phyloP scores from a whole-genome alignment of 2,797 vertebrate species.

The Betta splendens region DNA sequence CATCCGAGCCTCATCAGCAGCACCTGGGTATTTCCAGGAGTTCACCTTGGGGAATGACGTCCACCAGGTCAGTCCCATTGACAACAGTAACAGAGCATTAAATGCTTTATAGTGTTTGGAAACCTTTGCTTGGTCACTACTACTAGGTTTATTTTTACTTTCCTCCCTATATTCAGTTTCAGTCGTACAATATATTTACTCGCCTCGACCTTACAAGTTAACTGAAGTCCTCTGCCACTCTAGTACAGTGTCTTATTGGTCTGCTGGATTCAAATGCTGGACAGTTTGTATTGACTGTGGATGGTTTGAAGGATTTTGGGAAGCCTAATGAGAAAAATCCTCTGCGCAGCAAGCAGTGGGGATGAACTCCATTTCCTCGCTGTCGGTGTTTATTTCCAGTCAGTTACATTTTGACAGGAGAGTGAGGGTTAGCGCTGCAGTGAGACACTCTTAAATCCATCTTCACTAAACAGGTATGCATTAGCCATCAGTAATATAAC shows the following conservation, averaged over 20 bases:
- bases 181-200: constrained; percentile 16
- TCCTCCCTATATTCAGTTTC: constrained; percentile 7
- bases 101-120: background rate
- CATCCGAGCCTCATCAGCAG: constrained; percentile 91
- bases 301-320: constrained; percentile 46
- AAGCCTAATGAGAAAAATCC: constrained; percentile 53
- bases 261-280: constrained; percentile 34
- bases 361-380: constrained; percentile 42
- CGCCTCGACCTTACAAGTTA: constrained; percentile 7
- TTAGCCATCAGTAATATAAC: constrained; percentile 62
- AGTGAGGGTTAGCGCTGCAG: constrained; percentile 35
- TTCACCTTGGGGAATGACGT: constrained; percentile 89
- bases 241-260: constrained; percentile 26
- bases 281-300: constrained; percentile 11
- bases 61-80: constrained; percentile 85
- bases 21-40: constrained; percentile 94
- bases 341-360: constrained; percentile 14
- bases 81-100: background rate
- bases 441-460: constrained; percentile 62
- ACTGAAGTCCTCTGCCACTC: constrained; percentile 16
- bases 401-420: constrained; percentile 56
- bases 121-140: constrained; percentile 10
- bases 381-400: constrained; percentile 63
- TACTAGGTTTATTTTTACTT: background rate
- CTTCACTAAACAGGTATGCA: constrained; percentile 53